A percentile compares a stretch with the other conserved stretches of the same genome.
phyloP scores from a whole-genome alignment of 1,140 invertebrate species.

The Bombus confusus region DNA sequence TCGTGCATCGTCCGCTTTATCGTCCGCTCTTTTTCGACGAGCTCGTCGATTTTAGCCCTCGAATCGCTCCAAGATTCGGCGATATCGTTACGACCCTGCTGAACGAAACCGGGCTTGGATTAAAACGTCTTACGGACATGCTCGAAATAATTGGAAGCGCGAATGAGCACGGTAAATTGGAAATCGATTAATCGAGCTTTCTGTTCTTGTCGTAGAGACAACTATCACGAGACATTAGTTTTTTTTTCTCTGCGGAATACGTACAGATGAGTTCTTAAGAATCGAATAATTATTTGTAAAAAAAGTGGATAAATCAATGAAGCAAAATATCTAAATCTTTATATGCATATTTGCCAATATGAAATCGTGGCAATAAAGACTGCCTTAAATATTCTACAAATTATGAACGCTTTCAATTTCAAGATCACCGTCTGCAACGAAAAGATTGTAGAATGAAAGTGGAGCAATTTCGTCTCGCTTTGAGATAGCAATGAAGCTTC shows the following conservation, averaged over 20 bases:
- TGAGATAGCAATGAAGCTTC: not conserved
- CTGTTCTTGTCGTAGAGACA: not conserved
- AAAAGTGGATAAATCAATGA: not conserved
- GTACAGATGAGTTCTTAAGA: not conserved
- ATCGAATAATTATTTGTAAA: not conserved
- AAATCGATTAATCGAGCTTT: not conserved
- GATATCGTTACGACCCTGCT: not conserved
- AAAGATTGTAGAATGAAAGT: not conserved
- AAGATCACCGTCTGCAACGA: not conserved
- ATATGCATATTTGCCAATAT: no score
- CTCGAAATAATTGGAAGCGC: not conserved
- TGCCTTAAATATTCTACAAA: not conserved
- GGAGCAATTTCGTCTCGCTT: not conserved
- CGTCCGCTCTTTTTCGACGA: conserved; percentile 30
- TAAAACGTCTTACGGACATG: not conserved
- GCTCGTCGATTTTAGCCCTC: conserved; percentile 23
- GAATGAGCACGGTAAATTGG: not conserved
- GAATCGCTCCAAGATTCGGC: conserved; percentile 1
- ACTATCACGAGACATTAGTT: not conserved
- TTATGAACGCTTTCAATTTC: not conserved
- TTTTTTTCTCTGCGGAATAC: not conserved
- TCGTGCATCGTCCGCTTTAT: conserved; percentile 14
- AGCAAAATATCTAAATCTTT: no score
- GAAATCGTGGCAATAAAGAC: no score
- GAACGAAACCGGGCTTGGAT: not conserved